Base-by-base conservation (phyloP, 2,888 invertebrate species). In the Lasius platythorax region DNA sequence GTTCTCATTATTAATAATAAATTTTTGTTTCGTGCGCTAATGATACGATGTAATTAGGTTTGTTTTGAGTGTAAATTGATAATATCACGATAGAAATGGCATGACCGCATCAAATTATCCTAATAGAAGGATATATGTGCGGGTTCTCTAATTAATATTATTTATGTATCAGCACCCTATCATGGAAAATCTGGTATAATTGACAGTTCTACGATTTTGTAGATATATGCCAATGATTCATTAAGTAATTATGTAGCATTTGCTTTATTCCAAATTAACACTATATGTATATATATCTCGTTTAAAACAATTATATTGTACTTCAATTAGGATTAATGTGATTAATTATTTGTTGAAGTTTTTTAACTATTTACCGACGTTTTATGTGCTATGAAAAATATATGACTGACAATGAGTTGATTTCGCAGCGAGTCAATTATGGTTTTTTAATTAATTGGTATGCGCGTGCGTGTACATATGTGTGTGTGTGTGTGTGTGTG, bases 211-310 rank as follows among this genome's bases (percentile, higher is more conserved):
- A 30, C 56, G 30, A 30, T 81, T 81, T 63, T 23, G 30, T 61
- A 37, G 6, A 23, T 43, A 61, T 33, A n/a, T 23, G 5, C 23
- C 9, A 40, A 72, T 72, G 18, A 37, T 37, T 43, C 33, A 28
- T 81, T 50, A 81, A 72, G 63, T 61, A 61, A 61, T 79, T 28
- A 61, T 79, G 30, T 43, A 61, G 12, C 11, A 72, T 81, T 73
- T 73, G 61, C 46, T 81, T 63, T 43, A 43, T 46, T 28, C 18
- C 30, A 70, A 67, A 56, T 79, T 67, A 61, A 37, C n/a, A 4
- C 37, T 37, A 30, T 23, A 67, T 58, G 23, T 9, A 30, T 78
- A 23, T 23, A 23, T 23, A 23, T 40, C 50, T 37, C 15, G 46
- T 30, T 68, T 68, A 46, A 70, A 33, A 58, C 15, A 46, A 70